Evolutionary conservation across 2,797 vertebrate genomes (phyloP).

Genomic region (Dendrocincla tyrannina): DNA sequence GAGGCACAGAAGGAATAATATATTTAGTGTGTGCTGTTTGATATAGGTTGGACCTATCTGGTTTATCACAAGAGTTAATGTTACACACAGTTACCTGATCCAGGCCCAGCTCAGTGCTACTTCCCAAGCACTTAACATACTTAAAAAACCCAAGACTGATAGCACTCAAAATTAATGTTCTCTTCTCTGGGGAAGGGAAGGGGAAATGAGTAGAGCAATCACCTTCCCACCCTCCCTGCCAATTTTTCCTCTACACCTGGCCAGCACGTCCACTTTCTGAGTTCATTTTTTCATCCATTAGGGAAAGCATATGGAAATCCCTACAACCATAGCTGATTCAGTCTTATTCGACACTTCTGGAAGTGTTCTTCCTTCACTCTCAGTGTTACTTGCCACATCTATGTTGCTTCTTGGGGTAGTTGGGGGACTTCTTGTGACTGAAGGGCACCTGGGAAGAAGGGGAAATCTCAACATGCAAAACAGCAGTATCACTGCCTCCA

Average conservation of each 20-base stretch:
- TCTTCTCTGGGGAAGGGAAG: not conserved
- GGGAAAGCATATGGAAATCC: not conserved
- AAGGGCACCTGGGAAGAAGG: not conserved
- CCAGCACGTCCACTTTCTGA: not conserved
- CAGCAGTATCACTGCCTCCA: not conserved
- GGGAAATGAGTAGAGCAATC: not conserved
- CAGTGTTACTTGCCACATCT: not conserved
- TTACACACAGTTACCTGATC: not conserved
- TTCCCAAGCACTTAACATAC: not conserved
- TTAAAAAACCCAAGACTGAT: not conserved
- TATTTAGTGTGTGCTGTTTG: not conserved
- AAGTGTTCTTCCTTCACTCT: not conserved
- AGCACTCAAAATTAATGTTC: not conserved
- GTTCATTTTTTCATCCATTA: not conserved
- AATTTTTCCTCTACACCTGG: not conserved
- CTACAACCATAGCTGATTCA: not conserved
- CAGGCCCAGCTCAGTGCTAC: not conserved
- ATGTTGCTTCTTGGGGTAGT: not conserved
- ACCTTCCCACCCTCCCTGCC: too few relatives aligned
- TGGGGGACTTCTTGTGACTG: not conserved
- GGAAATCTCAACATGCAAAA: not conserved
- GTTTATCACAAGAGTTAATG: not conserved
- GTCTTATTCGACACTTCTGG: not conserved
- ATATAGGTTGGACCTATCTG: not conserved
- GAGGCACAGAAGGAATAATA: not conserved